Evolutionary conservation across 1,140 invertebrate species (phyloP), one percentile per base, ranked within the genome.

Genomic region (Helicorthomorpha holstii): DNA sequence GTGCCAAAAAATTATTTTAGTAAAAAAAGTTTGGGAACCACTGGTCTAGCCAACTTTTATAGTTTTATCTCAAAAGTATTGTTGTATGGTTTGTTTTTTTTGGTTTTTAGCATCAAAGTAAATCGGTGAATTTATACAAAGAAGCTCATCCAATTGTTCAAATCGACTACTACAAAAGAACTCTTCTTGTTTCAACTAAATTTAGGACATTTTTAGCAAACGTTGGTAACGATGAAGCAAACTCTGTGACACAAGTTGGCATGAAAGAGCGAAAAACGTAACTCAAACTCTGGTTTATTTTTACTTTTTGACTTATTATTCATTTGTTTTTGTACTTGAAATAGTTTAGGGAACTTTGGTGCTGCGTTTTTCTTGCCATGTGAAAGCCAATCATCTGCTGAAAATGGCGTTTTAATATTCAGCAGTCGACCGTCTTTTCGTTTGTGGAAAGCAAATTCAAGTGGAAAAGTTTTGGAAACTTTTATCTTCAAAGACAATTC

Each of bases 91-190:
- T 48, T 50, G 26, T n/a, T 53, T 52, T 27, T 4, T 23, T 50
- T 55, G 66, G 65, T 50, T 63, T 59, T 24, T 67, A 91, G 86
- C 83, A 86, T 64, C 69, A 84, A 24, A 87, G 83, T 61, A 85
- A 83, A 65, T 89, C 86, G 1, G 69, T 75, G 49, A 79, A 88
- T 66, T 75, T 90, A 47, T 67, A 89, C 44, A 82, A 86, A 63
- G 87, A 93, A 65, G 74, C 79, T 44, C 81, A 85, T 64, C 73
- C 82, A 62, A 81, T 93, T 53, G 81, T 91, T 0, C 87, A 93
- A 64, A 69, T 93, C 51, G 81, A 82, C 62, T 88, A 87, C 63
- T 74, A 76, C 59, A 79, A 86, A 62, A 79, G 79, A 61, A 69
- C 77, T 25, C 66, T 93, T 44, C 60, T 91, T 19, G 78, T 91